Conservation (phyloP, 2,113 vertebrate species). For the Apeltes quadracus region DNA sequence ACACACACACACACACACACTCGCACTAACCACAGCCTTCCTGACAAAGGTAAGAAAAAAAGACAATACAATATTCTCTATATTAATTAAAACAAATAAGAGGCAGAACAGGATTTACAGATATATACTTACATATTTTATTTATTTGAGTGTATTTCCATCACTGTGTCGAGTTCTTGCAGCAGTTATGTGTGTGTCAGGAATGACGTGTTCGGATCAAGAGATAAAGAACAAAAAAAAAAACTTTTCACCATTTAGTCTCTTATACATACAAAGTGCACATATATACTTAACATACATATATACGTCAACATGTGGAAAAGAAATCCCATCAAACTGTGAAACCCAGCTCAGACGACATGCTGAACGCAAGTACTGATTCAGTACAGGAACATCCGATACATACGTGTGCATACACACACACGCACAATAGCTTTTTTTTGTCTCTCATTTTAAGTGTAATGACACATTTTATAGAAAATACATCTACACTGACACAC, state of each 20-base stretch:
- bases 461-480: slow-evolving; percentile 45
- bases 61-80: neutral
- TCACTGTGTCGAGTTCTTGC: slow-evolving; percentile 71
- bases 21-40: neutral
- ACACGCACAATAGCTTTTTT: slow-evolving; percentile 7
- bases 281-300: slow-evolving; percentile 66
- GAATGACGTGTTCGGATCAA: slow-evolving; percentile 60
- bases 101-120: slow-evolving; percentile 36
- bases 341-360: slow-evolving; percentile 78
- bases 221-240: slow-evolving; percentile 56
- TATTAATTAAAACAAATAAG: neutral
- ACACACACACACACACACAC: no score
- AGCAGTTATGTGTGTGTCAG: slow-evolving; percentile 64
- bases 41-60: neutral
- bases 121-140: slow-evolving; percentile 61
- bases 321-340: slow-evolving; percentile 66
- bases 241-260: slow-evolving; percentile 65
- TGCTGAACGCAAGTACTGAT: slow-evolving; percentile 83
- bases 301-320: slow-evolving; percentile 75
- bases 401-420: slow-evolving; percentile 71
- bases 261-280: slow-evolving; percentile 72
- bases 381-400: slow-evolving; percentile 75
- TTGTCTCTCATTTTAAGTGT: slow-evolving; percentile 30
- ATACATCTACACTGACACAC: slow-evolving; percentile 33
- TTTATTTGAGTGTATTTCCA: slow-evolving; percentile 71